phyloP scores from a whole-genome alignment of 2,113 vertebrate genomes.

The Cranoglanis bouderius region DNA sequence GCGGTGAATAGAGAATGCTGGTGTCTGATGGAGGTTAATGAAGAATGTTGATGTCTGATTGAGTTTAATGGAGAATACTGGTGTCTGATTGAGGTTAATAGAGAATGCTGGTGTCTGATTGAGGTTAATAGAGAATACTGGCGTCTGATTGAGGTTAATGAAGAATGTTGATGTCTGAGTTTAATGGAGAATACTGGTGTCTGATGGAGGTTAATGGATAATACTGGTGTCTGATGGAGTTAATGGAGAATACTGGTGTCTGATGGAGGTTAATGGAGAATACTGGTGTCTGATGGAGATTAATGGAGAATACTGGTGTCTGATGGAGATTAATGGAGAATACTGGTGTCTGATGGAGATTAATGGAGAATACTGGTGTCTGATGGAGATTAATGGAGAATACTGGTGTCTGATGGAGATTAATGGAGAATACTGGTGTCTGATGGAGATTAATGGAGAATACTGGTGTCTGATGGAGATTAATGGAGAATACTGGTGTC shows the following conservation, averaged over 20 bases:
- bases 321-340: neutral
- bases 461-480: too few species aligned
- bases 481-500: neutral
- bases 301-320: neutral
- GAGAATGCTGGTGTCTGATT: neutral
- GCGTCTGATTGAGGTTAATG: neutral
- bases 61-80: too few species aligned
- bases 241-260: neutral
- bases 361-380: neutral
- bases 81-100: too few species aligned
- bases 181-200: neutral
- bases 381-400: neutral
- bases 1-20: too few species aligned
- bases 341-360: neutral
- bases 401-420: neutral
- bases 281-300: neutral
- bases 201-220: neutral
- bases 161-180: neutral
- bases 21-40: neutral
- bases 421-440: neutral
- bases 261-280: neutral
- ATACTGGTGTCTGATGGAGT: neutral
- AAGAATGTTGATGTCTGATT: neutral
- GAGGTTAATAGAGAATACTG: neutral
- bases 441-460: neutral